Evolutionary conservation across 1,140 invertebrate species (phyloP).

Genomic region (Cotesia typhae): DNA sequence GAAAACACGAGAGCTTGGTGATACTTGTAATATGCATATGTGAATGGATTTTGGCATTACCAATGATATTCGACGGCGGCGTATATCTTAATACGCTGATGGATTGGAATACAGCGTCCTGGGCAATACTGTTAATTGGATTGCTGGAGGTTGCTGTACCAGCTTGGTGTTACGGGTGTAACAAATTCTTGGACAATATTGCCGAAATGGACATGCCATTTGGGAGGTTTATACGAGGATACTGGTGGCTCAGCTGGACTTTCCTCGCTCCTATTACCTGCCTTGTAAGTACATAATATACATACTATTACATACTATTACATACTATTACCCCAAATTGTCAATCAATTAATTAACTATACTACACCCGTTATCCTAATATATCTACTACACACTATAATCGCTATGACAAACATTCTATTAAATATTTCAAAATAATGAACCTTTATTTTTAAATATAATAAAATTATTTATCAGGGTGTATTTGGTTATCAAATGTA

Average conservation of each 20-base stretch:
- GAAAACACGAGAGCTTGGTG: slow-evolving; percentile 71
- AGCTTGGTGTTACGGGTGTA: slow-evolving; percentile 78
- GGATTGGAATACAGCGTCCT: slow-evolving; percentile 86
- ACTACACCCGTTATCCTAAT: too few species aligned
- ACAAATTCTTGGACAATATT: slow-evolving; percentile 68
- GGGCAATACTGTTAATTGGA: slow-evolving; percentile 81
- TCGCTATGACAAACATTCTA: too few species aligned
- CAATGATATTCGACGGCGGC: slow-evolving; percentile 77
- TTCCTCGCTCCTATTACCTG: slow-evolving; percentile 67
- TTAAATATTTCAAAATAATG: too few species aligned
- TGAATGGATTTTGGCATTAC: slow-evolving; percentile 73
- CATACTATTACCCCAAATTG: not conserved
- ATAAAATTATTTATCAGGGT: slow-evolving; percentile 63
- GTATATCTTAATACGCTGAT: slow-evolving; percentile 80
- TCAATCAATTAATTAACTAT: too few species aligned
- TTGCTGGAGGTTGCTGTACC: slow-evolving; percentile 74
- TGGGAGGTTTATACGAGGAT: slow-evolving; percentile 60
- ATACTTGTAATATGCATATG: slow-evolving; percentile 69
- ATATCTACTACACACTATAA: too few species aligned
- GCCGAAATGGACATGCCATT: slow-evolving; percentile 69
- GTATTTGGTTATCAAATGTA: slow-evolving; percentile 76
- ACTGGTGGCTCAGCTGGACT: slow-evolving; percentile 70
- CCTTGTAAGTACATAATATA: slow-evolving; percentile 57
- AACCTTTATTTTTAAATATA: too few species aligned
- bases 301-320: too few species aligned